Base-by-base conservation (phyloP, 2,888 invertebrate species). In the Lasioglossum figueresi region DNA sequence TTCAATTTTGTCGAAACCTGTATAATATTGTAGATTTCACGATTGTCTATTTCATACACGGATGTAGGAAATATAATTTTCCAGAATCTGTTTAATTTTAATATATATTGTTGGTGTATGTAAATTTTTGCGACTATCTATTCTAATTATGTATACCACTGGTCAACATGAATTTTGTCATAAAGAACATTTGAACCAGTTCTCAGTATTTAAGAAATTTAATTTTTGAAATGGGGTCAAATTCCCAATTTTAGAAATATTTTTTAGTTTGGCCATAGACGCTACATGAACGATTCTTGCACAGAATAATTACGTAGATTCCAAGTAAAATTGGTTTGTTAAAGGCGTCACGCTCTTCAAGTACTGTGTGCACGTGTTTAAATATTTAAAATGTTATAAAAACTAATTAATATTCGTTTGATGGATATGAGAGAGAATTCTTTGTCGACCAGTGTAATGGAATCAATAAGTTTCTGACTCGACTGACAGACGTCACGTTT, bases 401-500 rank as follows among this genome's bases (percentile, higher is more conserved):
- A 52, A 52, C n/a, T n/a, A n/a, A n/a, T n/a, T n/a, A n/a, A n/a
- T n/a, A n/a, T n/a, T n/a, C n/a, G n/a, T n/a, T n/a, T n/a, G n/a
- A n/a, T n/a, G n/a, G n/a, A n/a, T n/a, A n/a, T n/a, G n/a, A n/a
- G n/a, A n/a, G n/a, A n/a, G n/a, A n/a, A n/a, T n/a, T 52, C 10
- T 59, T 14, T 31, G 27, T 27, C 27, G 59, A 14, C 59, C 27
- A 68, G 19, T 37, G n/a, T n/a, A 23, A 12, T 37, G n/a, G 3
- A 68, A 66, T 34, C 4, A 31, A 78, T 48, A 71, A 77, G 37
- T 43, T 79, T 72, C 40, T 43, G 88, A 90, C 89, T 19, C 12
- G 89, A 93, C 93, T 93, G 92, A 94, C 94, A 89, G 93, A 93
- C 94, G 93, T 93, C 89, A 93, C 94, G 91, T 94, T 94, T 94